Evolutionary conservation across 2,888 invertebrate genomes (phyloP), one percentile per base, ranked within the genome.

Genomic region (Chironomus tentans): DNA sequence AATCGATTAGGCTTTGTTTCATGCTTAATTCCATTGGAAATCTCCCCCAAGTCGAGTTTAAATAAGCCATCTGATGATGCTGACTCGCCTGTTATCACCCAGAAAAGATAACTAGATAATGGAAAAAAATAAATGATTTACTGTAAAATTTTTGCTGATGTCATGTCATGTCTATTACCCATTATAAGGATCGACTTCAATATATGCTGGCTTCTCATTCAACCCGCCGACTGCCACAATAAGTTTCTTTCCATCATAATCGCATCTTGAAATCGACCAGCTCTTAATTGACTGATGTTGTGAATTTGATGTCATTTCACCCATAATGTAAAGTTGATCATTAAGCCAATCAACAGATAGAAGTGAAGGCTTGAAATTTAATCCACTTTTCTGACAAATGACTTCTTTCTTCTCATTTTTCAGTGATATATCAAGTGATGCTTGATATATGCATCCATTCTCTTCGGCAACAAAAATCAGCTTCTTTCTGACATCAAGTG

Each of bases 101-200:
- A 95, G 82, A 94, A 96, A 28, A 96, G 83, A 83, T 91, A 95
- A 6, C 91, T 92, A 81, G 21, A 62, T 65, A 3, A 74, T 50
- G 22, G 28, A 38, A 38, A 38, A 10, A 38, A 62, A 12, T n/a
- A 76, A 76, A 50, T n/a, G n/a, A n/a, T 61, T 38, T 28, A 28
- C 0, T n/a, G 22, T 48, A 68, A 24, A 22, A 15, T n/a, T 47
- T 73, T 68, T 24, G 76, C 6, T 72, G 13, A 62, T n/a, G 7
- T 46, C 61, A 62, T 24, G 81, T n/a, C 85, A 24, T 2, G n/a
- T 65, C 21, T 24, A 21, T 84, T 83, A 92, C 88, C 97, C 97
- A 82, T 97, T 97, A 80, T 93, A 91, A 47, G 97, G 94, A 85
- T 97, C 97, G 0, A 95, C 92, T 85, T 94, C 92, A 79, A 97